Evolutionary conservation across 2,888 invertebrate species (phyloP).

Genomic region (Pocota personata): DNA sequence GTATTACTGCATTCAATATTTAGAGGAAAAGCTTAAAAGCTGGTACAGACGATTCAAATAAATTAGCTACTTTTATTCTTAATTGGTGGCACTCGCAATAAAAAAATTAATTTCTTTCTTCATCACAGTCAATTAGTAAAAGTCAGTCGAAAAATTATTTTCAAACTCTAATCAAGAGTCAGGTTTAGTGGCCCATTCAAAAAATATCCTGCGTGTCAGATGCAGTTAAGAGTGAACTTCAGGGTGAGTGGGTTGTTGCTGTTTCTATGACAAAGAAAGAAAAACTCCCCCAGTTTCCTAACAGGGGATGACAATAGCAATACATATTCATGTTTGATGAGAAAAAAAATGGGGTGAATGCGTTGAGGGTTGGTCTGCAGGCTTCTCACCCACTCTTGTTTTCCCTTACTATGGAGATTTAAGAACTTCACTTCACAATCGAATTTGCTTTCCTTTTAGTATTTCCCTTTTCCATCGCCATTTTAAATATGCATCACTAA

Average conservation of each 20-base stretch:
- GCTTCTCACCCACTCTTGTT: not conserved
- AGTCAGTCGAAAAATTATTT: not conserved
- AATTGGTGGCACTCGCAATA: constrained; percentile 10
- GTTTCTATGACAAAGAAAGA: constrained; percentile 27
- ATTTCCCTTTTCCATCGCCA: not conserved
- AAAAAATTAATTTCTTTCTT: not conserved
- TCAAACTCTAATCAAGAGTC: constrained; percentile 16
- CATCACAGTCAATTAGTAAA: constrained; percentile 13
- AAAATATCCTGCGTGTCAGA: constrained; percentile 45
- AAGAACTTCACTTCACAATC: not conserved
- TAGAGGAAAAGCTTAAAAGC: constrained; percentile 6
- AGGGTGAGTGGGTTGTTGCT: constrained; percentile 32
- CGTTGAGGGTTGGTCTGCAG: constrained; percentile 1
- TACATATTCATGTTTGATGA: constrained; percentile 8
- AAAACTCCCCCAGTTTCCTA: not conserved
- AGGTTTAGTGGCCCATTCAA: constrained; percentile 44
- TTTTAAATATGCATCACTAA: constrained; percentile 3
- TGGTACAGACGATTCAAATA: constrained; percentile 32
- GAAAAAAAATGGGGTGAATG: constrained; percentile 14
- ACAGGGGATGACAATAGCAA: constrained; percentile 19
- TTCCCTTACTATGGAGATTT: not conserved
- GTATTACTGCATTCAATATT: constrained; percentile 43
- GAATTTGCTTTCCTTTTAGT: not conserved
- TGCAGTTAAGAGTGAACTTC: constrained; percentile 32
- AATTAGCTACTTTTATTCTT: constrained; percentile 13